These are phyloP conservation scores for Cosmia trapezina DNA, from an alignment of 2,888 invertebrate species.

Conservation along the genomic window DNA sequence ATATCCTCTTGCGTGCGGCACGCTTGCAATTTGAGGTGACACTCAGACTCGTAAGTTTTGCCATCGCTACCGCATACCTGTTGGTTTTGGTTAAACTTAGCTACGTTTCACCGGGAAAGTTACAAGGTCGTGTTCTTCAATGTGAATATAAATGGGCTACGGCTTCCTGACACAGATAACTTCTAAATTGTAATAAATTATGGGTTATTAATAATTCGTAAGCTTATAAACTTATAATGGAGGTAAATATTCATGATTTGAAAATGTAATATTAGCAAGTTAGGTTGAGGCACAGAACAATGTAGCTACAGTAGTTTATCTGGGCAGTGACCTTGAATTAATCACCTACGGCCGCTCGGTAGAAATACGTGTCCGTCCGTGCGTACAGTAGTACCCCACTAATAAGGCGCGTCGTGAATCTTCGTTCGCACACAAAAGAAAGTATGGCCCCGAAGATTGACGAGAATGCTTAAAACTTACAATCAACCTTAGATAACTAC, in stretches of 20 bases:
- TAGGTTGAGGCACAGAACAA: neutral
- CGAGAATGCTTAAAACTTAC: too few species aligned
- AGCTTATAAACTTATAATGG: neutral
- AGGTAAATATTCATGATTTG: slow-evolving; percentile 8
- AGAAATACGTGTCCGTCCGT: too few species aligned
- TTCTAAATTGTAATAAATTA: slow-evolving; percentile 46
- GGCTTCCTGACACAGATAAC: slow-evolving; percentile 37
- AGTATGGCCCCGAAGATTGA: too few species aligned
- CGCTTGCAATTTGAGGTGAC: slow-evolving; percentile 94
- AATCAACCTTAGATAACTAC: too few species aligned
- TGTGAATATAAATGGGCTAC: slow-evolving; percentile 45
- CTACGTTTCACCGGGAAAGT: slow-evolving; percentile 26
- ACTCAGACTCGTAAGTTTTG: slow-evolving; percentile 95
- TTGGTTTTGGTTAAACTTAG: slow-evolving; percentile 67
- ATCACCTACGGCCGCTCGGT: too few species aligned
- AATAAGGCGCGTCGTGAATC: too few species aligned
- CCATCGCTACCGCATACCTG: slow-evolving; percentile 94
- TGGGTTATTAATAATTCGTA: slow-evolving; percentile 37
- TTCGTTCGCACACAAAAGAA: too few species aligned
- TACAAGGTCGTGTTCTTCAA: slow-evolving; percentile 41
- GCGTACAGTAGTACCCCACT: too few species aligned
- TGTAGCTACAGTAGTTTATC: too few species aligned
- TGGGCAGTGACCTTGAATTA: too few species aligned
- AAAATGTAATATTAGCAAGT: slow-evolving; percentile 8
- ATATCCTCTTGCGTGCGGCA: slow-evolving; percentile 95